These are phyloP conservation scores for Limonius californicus DNA, from an alignment of 1,140 invertebrate genomes.

Conservation along the genomic window DNA sequence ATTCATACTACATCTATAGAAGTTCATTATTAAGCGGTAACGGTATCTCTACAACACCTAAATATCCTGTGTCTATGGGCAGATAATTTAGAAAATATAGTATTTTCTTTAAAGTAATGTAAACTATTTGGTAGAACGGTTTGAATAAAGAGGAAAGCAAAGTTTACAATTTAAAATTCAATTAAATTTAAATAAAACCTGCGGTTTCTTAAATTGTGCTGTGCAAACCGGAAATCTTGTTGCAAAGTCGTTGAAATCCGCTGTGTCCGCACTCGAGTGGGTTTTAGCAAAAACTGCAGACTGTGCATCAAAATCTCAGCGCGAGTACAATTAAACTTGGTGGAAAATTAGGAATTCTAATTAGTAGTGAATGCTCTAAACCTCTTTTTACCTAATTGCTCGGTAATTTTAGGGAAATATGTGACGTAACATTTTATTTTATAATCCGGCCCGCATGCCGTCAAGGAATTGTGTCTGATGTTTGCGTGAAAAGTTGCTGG, in stretches of 20 bases:
- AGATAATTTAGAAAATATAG: too few species aligned
- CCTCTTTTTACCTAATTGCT: conserved; percentile 21
- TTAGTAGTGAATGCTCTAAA: conserved; percentile 26
- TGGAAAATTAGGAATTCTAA: conserved; percentile 32
- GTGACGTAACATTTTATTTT: background rate
- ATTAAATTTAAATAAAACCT: conserved; percentile 11
- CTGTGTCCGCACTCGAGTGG: conserved; percentile 22
- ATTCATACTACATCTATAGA: too few species aligned
- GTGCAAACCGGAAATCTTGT: conserved; percentile 21
- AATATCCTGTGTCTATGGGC: too few species aligned
- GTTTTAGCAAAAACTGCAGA: conserved; percentile 28
- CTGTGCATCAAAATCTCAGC: conserved; percentile 31
- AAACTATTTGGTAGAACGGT: too few species aligned
- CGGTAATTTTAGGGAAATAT: conserved; percentile 13
- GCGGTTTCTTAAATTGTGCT: conserved; percentile 16
- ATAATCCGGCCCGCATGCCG: background rate
- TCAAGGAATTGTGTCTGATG: too few species aligned
- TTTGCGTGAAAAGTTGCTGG: too few species aligned
- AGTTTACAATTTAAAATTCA: too few species aligned
- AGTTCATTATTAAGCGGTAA: too few species aligned
- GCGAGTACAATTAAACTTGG: conserved; percentile 23
- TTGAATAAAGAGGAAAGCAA: too few species aligned
- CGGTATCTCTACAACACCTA: too few species aligned
- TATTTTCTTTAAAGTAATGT: too few species aligned
- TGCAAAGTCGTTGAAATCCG: conserved; percentile 22